Evolutionary conservation across 1,140 invertebrate species (phyloP).

Genomic region (Zaprionus kolodkinae): DNA sequence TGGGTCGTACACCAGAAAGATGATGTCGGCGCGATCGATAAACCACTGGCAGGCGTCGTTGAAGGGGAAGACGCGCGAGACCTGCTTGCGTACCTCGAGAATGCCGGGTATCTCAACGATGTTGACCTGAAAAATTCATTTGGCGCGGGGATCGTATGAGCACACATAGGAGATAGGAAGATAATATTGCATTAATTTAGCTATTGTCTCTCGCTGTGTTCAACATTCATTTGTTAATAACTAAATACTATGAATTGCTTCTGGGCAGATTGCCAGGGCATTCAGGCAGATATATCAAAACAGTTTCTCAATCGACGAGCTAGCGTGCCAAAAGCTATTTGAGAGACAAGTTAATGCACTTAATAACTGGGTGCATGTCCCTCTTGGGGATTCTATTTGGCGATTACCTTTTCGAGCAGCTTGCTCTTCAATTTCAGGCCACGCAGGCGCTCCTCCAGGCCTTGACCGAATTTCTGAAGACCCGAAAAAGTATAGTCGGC

Average conservation of each 20-base stretch:
- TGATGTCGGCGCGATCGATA: constrained; percentile 96
- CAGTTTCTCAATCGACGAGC: constrained; percentile 68
- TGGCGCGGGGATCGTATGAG: constrained; percentile 15
- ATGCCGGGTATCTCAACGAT: constrained; percentile 98
- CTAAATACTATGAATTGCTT: constrained; percentile 69
- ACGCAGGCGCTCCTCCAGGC: constrained; percentile 93
- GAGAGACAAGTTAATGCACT: constrained; percentile 71
- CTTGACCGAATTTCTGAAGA: constrained; percentile 97
- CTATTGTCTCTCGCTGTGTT: constrained; percentile 54
- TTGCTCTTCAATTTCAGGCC: constrained; percentile 92
- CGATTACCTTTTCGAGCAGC: constrained; percentile 93
- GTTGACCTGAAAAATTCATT: constrained; percentile 89
- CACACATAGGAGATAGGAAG: neutral
- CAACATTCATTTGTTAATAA: constrained; percentile 74
- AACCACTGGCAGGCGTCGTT: constrained; percentile 98
- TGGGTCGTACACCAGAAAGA: constrained; percentile 97
- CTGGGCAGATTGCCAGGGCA: constrained; percentile 64
- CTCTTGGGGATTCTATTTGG: constrained; percentile 7
- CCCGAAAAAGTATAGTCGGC: constrained; percentile 97
- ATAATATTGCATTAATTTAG: constrained; percentile 54
- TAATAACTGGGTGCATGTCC: constrained; percentile 25
- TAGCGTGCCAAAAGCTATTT: constrained; percentile 63
- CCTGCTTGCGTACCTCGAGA: constrained; percentile 96
- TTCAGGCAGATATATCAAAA: constrained; percentile 36
- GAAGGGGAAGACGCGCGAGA: constrained; percentile 96